These are phyloP conservation scores for Marmota flaviventris DNA, from an alignment of 2,113 vertebrate genomes.

Conservation along the genomic window DNA sequence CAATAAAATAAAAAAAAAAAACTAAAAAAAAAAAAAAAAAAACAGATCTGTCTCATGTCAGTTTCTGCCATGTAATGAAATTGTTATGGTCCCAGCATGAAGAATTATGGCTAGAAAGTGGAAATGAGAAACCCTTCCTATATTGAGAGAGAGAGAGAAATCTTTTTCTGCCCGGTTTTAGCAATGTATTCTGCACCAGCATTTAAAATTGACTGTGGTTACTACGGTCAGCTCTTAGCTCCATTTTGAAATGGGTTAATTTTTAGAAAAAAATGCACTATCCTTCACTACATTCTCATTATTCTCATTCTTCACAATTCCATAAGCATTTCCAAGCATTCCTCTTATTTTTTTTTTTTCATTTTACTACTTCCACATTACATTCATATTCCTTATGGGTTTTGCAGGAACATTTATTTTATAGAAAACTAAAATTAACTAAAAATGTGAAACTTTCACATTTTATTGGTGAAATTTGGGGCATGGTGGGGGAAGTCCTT, in stretches of 20 bases:
- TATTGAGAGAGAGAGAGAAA: neutral
- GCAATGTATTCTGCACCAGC: neutral
- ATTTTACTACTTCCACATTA: neutral
- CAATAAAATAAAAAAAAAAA: no score
- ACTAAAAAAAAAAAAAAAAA: no score
- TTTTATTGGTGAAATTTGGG: neutral
- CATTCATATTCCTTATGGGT: neutral
- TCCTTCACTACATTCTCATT: neutral
- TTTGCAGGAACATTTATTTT: neutral
- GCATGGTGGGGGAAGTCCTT: fast-evolving
- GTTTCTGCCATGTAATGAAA: neutral
- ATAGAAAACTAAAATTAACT: neutral
- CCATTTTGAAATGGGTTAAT: neutral
- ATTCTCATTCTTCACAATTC: neutral
- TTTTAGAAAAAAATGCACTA: neutral
- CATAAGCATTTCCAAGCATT: neutral
- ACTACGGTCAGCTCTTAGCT: neutral
- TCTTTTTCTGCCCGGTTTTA: neutral
- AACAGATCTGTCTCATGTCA: neutral
- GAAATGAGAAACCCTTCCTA: neutral
- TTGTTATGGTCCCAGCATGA: neutral
- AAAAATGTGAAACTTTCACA: neutral
- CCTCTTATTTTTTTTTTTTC: neutral
- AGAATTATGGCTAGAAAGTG: neutral
- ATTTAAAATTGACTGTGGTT: neutral